Base-by-base conservation (phyloP, 2,888 invertebrate species). In the Pristionchus maxplancki region DNA sequence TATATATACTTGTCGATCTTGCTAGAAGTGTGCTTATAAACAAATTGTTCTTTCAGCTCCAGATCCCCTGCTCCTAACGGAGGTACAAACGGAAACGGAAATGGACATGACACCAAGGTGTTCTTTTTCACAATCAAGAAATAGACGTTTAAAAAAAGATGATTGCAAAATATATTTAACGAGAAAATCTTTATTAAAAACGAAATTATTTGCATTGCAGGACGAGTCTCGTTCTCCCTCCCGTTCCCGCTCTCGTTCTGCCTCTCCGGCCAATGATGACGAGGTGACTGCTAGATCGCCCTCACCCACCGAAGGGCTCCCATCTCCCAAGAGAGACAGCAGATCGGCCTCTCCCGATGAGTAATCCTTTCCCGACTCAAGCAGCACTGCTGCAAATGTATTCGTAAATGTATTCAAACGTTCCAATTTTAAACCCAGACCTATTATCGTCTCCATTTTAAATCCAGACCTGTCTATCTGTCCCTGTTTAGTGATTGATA, bases 141-240 rank as follows among this genome's bases (percentile, higher is more conserved):
- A n/a, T n/a, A n/a, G n/a, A n/a, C n/a, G n/a, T n/a, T n/a, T n/a
- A n/a, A n/a, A n/a, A n/a, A n/a, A n/a, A n/a, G n/a, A n/a, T n/a
- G n/a, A n/a, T n/a, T n/a, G n/a, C n/a, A n/a, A n/a, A n/a, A 31
- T 64, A 8, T 64, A 9, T 31, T 28, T 31, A 8, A 31, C 9
- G 8, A 64, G 1, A 64, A 28, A 31, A 5, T 31, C 9, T 4
- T 20, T 13, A 67, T 67, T 58, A 31, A 4, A 44, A 9, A 11
- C 11, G 44, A 11, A 67, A 31, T 13, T 31, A 28, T 67, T 1
- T 67, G 1, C 15, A 31, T 48, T 78, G 44, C 78, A 64, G 89
- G 24, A 44, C 31, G 89, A 74, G 71, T 87, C 89, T n/a, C 89
- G 88, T 20, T 82, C 64, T 24, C 74, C 24, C 20, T 71, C 71